Base-by-base conservation (phyloP, 2,888 invertebrate species). In the Lymantria monacha region DNA sequence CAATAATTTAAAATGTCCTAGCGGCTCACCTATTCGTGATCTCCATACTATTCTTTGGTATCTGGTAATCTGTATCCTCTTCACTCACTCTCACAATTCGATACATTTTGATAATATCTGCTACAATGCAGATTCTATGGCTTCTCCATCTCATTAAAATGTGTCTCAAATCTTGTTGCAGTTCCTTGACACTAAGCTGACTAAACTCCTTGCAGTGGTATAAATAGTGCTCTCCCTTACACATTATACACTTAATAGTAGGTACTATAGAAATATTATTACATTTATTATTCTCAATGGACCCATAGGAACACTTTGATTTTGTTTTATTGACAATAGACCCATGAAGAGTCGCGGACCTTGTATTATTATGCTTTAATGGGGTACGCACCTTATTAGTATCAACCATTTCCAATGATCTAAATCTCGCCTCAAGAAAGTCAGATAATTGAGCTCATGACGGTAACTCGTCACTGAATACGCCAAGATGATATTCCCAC, bases 131-230 rank as follows among this genome's bases (percentile, higher is more conserved):
- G n/a, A n/a, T n/a, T n/a, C n/a, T n/a, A n/a, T n/a, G n/a, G n/a
- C n/a, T n/a, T n/a, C n/a, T n/a, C n/a, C n/a, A n/a, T n/a, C n/a
- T n/a, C n/a, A n/a, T n/a, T n/a, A n/a, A n/a, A n/a, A n/a, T n/a
- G n/a, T n/a, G n/a, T n/a, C n/a, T n/a, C n/a, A n/a, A n/a, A n/a
- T n/a, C n/a, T n/a, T n/a, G n/a, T 37, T 37, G 37, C 30, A 46
- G 42, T 12, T 46, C 46, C 11, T 42, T 30, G 1, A 14, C n/a
- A n/a, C 15, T 30, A 10, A 46, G 10, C 8, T 13, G 7, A 2
- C 9, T 13, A n/a, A 50, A 50, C 7, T 0, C 12, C 9, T 46
- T 46, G 38, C 50, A 50, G n/a, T 43, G 30, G 36, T 46, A 43
- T 1, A 50, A 9, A 7, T 38, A 46, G 13, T 50, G 50, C 1